Evolutionary conservation across 1,140 invertebrate species (phyloP), one percentile per base, ranked within the genome.

Genomic region (Ostrea denselamellosa): DNA sequence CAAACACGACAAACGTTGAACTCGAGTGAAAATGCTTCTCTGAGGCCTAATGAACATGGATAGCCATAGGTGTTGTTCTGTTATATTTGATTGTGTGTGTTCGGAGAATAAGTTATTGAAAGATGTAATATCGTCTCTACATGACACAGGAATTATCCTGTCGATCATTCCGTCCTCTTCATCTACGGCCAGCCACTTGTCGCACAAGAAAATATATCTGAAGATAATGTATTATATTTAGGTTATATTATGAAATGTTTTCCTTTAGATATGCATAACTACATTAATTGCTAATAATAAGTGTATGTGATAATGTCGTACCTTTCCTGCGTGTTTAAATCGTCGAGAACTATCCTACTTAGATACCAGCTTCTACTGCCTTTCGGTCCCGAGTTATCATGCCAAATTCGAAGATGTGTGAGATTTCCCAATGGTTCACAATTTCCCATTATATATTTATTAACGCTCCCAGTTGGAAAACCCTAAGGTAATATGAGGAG

Each of bases 371-470:
- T 90, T 68, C 91, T 88, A 51, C 92, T 81, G 25, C 90, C 87
- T 2, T 93, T 92, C 71, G 90, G 89, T 14, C 94, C 94, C 0
- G 92, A 91, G 83, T 93, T 94, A 88, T 95, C 94, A 88, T 95
- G 94, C 94, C 94, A 95, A 12, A 94, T 90, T 58, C 93, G 86
- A 10, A 94, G 89, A 84, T 93, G 93, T 17, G 91, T 89, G 34
- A 94, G 86, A 14, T 92, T 89, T 0, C 94, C 94, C 0, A 95
- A 89, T 44, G 83, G 83, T 10, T 90, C 85, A 54, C 91, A 91
- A 7, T 90, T 90, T 25, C 90, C 90, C 89, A 94, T 87, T 17
- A 94, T 85, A 88, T 90, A 94, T 85, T 93, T 92, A 65, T 90
- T 90, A 25, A 94, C 91, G 85, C 90, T 92, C 0, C 92, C 92